Evolutionary conservation across 2,797 vertebrate genomes (phyloP).

Genomic region (Erethizon dorsatum): DNA sequence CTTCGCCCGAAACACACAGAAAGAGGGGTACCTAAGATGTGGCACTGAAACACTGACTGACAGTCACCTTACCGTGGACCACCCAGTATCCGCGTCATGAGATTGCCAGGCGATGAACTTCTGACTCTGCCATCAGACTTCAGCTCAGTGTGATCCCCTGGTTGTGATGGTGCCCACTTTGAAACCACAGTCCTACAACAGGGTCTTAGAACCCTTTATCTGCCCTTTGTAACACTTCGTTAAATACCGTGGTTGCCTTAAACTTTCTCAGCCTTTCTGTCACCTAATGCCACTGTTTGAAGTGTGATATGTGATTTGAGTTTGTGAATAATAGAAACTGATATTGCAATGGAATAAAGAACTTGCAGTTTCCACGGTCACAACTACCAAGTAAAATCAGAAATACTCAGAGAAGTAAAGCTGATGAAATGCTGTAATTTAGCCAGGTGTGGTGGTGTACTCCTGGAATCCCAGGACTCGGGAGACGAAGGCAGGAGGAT

Average conservation of each 20-base stretch:
- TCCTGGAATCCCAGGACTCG: not conserved
- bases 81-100: not conserved
- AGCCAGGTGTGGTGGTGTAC: not conserved
- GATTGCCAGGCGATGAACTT: not conserved
- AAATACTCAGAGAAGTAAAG: not conserved
- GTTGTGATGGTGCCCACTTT: not conserved
- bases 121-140: not conserved
- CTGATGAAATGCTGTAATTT: not conserved
- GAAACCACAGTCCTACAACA: not conserved
- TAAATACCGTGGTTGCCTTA: not conserved
- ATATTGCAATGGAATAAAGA: not conserved
- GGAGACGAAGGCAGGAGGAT: not conserved
- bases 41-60: not conserved
- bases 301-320: not conserved
- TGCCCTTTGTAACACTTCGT: not conserved
- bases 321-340: not conserved
- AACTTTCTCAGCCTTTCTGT: not conserved
- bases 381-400: not conserved
- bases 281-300: not conserved
- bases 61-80: no score
- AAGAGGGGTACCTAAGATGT: not conserved
- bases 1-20: not conserved
- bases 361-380: not conserved
- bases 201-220: not conserved
- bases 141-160: not conserved